These are phyloP conservation scores for Tholera decimalis DNA, from an alignment of 2,888 invertebrate genomes.

Conservation along the genomic window DNA sequence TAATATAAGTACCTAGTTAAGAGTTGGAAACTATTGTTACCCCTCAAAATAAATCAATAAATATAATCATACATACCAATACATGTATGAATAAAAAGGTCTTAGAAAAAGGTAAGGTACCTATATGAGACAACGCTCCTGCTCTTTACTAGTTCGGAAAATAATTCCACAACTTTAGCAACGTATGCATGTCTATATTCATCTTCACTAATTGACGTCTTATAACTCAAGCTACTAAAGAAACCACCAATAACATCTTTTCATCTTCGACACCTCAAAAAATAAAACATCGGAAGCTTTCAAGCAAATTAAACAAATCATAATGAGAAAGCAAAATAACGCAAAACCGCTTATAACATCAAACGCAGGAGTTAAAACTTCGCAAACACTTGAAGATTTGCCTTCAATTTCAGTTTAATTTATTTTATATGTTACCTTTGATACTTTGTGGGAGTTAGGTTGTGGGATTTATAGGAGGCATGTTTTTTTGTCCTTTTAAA, in stretches of 20 bases:
- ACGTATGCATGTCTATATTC: background rate
- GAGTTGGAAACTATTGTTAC: too few species aligned
- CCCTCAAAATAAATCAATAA: too few species aligned
- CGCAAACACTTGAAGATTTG: conserved; percentile 39
- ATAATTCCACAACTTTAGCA: background rate
- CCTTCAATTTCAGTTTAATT: conserved; percentile 43
- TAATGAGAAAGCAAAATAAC: conserved; percentile 42
- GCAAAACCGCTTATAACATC: conserved; percentile 45
- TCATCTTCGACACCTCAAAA: conserved; percentile 40
- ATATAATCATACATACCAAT: too few species aligned
- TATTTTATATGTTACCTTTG: conserved; percentile 39
- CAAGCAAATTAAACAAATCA: conserved; percentile 56
- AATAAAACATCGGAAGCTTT: conserved; percentile 42
- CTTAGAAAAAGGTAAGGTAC: too few species aligned
- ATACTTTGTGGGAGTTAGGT: conserved; percentile 6
- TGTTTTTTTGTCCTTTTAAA: conserved; percentile 1
- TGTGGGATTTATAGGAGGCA: background rate
- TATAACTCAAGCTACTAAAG: background rate
- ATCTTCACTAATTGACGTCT: conserved; percentile 33
- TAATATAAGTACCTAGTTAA: too few species aligned
- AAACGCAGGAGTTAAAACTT: conserved; percentile 49
- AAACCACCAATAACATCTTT: conserved; percentile 35
- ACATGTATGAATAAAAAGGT: too few species aligned
- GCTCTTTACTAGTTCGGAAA: too few species aligned
- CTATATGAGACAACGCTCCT: too few species aligned